phyloP scores from a whole-genome alignment of 2,797 vertebrate genomes.

The Megalops cyprinoides region DNA sequence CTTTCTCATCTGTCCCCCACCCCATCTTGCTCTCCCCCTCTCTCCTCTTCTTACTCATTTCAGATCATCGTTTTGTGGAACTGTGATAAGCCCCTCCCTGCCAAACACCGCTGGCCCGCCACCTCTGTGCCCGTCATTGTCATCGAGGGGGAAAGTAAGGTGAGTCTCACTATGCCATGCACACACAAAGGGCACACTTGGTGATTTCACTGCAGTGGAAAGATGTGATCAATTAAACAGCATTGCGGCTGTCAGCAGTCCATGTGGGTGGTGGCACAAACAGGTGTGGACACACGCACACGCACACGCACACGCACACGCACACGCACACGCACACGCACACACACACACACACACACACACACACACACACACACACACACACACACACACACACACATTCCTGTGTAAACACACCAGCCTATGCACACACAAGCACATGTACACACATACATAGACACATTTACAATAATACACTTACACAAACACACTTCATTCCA shows the following conservation, averaged over 20 bases:
- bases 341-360: too few species aligned
- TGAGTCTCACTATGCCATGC: conserved; percentile 52
- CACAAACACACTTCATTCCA: too few species aligned
- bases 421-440: too few species aligned
- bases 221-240: background rate
- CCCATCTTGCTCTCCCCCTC: background rate
- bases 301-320: too few species aligned
- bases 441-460: background rate
- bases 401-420: too few species aligned
- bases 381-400: too few species aligned
- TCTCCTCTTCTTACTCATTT: background rate
- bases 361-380: too few species aligned
- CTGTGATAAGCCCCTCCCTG: conserved; percentile 96
- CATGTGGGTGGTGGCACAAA: too few species aligned
- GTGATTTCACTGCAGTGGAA: background rate
- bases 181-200: background rate
- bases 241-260: background rate
- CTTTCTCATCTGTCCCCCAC: background rate
- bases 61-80: conserved; percentile 98
- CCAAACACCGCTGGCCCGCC: conserved; percentile 95
- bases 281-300: too few species aligned
- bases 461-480: too few species aligned
- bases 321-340: background rate
- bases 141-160: conserved; percentile 96
- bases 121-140: conserved; percentile 92